phyloP scores from a whole-genome alignment of 92 coral and sea anemone genomes.

The Actinernus sp. region DNA sequence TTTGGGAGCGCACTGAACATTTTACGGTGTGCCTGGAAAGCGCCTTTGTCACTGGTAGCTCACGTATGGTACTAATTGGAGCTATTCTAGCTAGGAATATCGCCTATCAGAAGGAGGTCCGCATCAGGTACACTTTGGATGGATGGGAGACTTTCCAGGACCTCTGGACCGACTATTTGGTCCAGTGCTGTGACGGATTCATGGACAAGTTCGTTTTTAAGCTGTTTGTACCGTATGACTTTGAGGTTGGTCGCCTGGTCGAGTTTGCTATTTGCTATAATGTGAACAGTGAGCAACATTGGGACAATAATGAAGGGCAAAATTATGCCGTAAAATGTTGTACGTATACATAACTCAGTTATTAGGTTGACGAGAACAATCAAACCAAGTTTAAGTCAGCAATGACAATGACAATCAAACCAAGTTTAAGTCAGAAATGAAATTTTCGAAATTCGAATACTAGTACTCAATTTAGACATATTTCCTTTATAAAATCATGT shows the following conservation, averaged over 20 bases:
- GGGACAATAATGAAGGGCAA: constrained; percentile 61
- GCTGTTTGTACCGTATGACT: not conserved
- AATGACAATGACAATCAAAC: too few species aligned
- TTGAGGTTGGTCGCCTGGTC: constrained; percentile 8
- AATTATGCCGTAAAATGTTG: constrained; percentile 48
- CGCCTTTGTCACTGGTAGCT: constrained; percentile 23
- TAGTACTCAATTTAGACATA: too few species aligned
- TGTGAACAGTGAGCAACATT: constrained; percentile 21
- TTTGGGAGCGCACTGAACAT: constrained; percentile 12
- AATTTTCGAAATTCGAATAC: too few species aligned
- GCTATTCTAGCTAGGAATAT: constrained; percentile 22
- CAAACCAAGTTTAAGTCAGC: too few species aligned
- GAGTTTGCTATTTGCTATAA: constrained; percentile 57
- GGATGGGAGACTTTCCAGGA: constrained; percentile 17
- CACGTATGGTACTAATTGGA: constrained; percentile 43
- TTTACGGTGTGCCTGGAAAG: constrained; percentile 47
- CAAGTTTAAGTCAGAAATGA: too few species aligned
- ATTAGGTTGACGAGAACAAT: too few species aligned
- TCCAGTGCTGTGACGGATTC: constrained; percentile 19
- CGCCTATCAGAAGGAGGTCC: constrained; percentile 30
- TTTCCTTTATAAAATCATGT: too few species aligned
- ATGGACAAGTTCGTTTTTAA: constrained; percentile 32
- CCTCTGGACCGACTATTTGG: constrained; percentile 3
- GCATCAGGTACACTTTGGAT: constrained; percentile 16
- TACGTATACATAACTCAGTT: too few species aligned